Conservation (phyloP, 2,888 invertebrate genomes). For the Tuta absoluta region DNA sequence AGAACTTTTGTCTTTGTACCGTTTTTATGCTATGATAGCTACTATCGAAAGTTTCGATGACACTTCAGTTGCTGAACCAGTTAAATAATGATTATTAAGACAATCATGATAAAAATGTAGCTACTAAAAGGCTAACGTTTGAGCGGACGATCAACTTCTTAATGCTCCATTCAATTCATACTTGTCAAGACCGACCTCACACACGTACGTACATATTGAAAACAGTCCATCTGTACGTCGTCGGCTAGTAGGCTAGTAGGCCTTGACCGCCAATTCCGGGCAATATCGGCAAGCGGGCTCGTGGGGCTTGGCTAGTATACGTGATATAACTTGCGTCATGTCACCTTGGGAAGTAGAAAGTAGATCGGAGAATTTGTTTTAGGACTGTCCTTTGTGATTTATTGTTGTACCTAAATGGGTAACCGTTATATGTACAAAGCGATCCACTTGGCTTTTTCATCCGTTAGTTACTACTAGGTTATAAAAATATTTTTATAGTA, state of each 20-base stretch:
- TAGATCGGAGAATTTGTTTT: neutral
- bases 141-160: neutral
- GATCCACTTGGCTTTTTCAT: no score
- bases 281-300: conserved; percentile 29
- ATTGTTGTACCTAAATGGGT: neutral
- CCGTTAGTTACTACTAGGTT: no score
- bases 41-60: no score
- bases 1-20: no score
- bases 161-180: conserved; percentile 4
- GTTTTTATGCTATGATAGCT: no score
- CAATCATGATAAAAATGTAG: no score
- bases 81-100: no score
- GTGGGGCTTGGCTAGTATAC: neutral
- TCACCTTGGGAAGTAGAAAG: conserved; percentile 4
- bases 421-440: neutral
- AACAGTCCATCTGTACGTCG: neutral
- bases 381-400: neutral
- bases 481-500: no score
- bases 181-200: neutral
- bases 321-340: conserved; percentile 15
- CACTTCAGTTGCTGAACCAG: no score
- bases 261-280: conserved; percentile 58
- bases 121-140: neutral
- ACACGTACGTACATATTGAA: neutral
- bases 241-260: conserved; percentile 33